Conservation (phyloP, 2,888 invertebrate species). For the Agonopterix subpropinquella region DNA sequence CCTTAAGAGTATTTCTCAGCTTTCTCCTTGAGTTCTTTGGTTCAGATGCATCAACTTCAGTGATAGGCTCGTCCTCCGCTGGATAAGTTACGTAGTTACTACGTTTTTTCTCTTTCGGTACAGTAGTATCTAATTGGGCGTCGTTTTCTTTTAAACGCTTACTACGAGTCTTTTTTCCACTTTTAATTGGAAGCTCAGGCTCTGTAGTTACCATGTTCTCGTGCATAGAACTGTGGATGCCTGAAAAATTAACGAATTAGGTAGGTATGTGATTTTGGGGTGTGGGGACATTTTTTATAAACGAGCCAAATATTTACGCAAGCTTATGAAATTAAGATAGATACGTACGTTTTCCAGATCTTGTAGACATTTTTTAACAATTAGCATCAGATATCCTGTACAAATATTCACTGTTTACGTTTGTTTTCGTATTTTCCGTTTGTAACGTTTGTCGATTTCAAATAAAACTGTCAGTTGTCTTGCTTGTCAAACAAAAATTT, state of each 20-base stretch:
- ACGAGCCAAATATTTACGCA: background rate
- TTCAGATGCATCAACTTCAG: constrained; percentile 10
- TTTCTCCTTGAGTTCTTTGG: constrained; percentile 18
- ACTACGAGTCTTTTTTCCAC: constrained; percentile 42
- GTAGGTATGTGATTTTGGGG: too few species aligned
- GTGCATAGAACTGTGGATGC: constrained; percentile 41
- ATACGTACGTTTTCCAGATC: constrained; percentile 63
- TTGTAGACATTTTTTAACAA: constrained; percentile 51
- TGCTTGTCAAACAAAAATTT: too few species aligned
- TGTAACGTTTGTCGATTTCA: too few species aligned
- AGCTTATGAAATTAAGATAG: background rate
- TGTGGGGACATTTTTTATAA: background rate
- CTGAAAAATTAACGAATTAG: constrained; percentile 29
- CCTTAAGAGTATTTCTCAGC: constrained; percentile 39
- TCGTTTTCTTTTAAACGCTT: constrained; percentile 37
- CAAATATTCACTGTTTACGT: background rate
- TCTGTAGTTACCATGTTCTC: constrained; percentile 19
- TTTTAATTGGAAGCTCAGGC: constrained; percentile 21
- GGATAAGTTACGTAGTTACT: constrained; percentile 53
- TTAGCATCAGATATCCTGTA: background rate
- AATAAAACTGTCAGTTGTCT: too few species aligned
- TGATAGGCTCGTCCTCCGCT: constrained; percentile 30
- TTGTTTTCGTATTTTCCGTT: too few species aligned
- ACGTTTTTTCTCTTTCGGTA: constrained; percentile 35
- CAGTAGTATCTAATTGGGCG: constrained; percentile 18